phyloP scores from a whole-genome alignment of 2,888 invertebrate species.

The Zaprionus bogoriensis region DNA sequence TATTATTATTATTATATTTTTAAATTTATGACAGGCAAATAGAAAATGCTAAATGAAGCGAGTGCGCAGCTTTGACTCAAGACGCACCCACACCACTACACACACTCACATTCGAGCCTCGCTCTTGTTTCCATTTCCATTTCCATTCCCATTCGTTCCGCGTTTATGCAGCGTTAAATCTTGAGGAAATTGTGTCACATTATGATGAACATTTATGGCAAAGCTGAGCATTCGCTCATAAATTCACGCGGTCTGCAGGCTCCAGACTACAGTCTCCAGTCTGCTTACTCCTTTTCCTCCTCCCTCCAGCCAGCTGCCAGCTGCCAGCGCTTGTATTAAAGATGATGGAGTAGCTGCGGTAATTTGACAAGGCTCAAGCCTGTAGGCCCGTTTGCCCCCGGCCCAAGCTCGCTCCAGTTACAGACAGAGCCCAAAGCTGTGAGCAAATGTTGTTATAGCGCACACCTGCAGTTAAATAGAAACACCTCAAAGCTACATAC shows the following conservation, averaged over 20 bases:
- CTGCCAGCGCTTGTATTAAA: constrained; percentile 50
- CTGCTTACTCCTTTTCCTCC: no score
- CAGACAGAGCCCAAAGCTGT: constrained; percentile 14
- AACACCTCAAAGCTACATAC: no score
- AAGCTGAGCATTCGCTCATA: constrained; percentile 65
- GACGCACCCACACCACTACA: constrained; percentile 4
- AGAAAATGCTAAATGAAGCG: constrained; percentile 10
- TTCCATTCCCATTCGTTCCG: constrained; percentile 19
- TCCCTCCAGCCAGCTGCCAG: not conserved
- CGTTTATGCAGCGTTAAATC: constrained; percentile 70
- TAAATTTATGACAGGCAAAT: constrained; percentile 57
- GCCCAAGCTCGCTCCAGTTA: constrained; percentile 11
- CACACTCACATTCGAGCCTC: not conserved
- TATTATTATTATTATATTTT: constrained; percentile 65
- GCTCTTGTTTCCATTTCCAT: not conserved
- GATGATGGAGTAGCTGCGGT: constrained; percentile 70
- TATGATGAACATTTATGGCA: constrained; percentile 75
- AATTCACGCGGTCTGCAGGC: constrained; percentile 56
- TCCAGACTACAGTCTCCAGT: no score
- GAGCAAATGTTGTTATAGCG: constrained; percentile 17
- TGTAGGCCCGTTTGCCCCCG: not conserved
- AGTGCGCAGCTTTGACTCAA: constrained; percentile 24
- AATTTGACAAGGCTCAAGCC: constrained; percentile 64
- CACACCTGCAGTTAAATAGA: no score
- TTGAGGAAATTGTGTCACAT: constrained; percentile 76